Evolutionary conservation across 2,888 invertebrate species (phyloP), one percentile per base, ranked within the genome.

Genomic region (Liopterus haemorrhoidalis): DNA sequence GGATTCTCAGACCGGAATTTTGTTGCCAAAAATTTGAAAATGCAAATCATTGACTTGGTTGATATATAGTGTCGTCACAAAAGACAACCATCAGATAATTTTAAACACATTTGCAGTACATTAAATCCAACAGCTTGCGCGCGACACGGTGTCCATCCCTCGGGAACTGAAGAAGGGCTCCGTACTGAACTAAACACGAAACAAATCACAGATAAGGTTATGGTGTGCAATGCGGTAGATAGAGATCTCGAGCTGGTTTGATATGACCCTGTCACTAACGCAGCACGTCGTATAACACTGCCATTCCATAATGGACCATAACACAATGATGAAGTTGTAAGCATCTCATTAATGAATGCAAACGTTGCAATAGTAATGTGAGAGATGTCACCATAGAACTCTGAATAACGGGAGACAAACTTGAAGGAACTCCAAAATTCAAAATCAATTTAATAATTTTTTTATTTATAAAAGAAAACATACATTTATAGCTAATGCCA

Each of bases 311-410:
- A 33, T 33, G 19, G 28, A 39, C 28, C 18, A 24, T 14, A 14
- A 21, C 16, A 15, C 31, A 37, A 22, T 37, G 37, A 37, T 37
- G 16, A 16, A 22, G 15, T 15, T 18, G 27, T 27, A 38, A 38
- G 27, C 38, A 28, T 39, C 39, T 39, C 30, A 39, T 39, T 39
- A 39, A 39, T 39, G 28, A n/a, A n/a, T n/a, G n/a, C n/a, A n/a
- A n/a, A n/a, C n/a, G n/a, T n/a, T n/a, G n/a, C n/a, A n/a, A n/a
- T n/a, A n/a, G n/a, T n/a, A n/a, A n/a, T n/a, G n/a, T n/a, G n/a
- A n/a, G n/a, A n/a, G n/a, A n/a, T n/a, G n/a, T n/a, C n/a, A n/a
- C n/a, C n/a, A n/a, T n/a, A n/a, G n/a, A n/a, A n/a, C n/a, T n/a
- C n/a, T n/a, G n/a, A n/a, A n/a, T n/a, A n/a, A n/a, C n/a, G n/a